Conservation (phyloP, 2,113 vertebrate genomes). For the Micronisus gabar region DNA sequence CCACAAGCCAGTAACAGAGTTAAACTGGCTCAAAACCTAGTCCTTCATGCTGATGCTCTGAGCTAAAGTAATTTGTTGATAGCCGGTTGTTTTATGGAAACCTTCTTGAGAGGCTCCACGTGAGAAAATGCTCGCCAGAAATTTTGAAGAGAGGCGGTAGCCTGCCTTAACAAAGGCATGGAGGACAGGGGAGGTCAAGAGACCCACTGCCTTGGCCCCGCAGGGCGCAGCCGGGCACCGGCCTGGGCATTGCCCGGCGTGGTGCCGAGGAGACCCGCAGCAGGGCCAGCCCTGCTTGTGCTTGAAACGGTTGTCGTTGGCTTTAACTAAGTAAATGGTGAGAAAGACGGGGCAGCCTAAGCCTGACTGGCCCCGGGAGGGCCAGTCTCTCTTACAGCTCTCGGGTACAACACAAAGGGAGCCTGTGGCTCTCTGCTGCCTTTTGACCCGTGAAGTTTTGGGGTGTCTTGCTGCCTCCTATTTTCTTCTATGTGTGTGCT, state of each 20-base stretch:
- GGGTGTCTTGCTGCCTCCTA: neutral
- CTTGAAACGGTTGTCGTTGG: neutral
- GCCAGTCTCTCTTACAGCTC: neutral
- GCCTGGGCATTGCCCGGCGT: neutral
- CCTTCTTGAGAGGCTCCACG: neutral
- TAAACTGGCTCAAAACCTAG: neutral
- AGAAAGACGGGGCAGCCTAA: neutral
- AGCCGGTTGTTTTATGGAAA: neutral
- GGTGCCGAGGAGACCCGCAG: neutral
- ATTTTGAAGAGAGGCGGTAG: neutral
- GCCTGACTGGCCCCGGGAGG: neutral
- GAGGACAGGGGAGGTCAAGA: neutral
- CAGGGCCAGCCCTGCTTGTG: neutral
- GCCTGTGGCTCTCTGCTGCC: neutral
- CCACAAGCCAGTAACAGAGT: neutral
- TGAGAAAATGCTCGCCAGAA: neutral
- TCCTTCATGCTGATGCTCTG: neutral
- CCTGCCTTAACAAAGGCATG: neutral
- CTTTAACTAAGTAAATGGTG: neutral
- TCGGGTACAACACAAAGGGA: neutral
- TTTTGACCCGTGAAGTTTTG: fast-evolving
- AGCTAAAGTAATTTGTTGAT: neutral
- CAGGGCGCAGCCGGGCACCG: too few relatives aligned
- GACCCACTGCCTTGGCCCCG: neutral
- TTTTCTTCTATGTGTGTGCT: neutral